Percentiles rank a stretch among this genome's conserved stretches.
These are phyloP conservation scores for Mactra quadrangularis DNA, from an alignment of 1,140 invertebrate species.

Conservation along the genomic window DNA sequence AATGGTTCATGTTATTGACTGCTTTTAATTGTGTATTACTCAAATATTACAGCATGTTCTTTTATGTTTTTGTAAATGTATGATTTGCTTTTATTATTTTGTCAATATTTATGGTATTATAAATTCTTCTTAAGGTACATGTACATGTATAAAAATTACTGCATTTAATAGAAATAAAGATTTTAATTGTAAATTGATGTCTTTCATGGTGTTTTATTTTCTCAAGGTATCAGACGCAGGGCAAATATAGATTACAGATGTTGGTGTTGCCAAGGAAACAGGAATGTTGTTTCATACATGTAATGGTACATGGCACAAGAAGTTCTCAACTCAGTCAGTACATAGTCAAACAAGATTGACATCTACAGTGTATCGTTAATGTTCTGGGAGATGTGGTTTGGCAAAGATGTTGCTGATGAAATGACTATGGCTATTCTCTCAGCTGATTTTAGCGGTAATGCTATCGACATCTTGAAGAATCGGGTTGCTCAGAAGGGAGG, in stretches of 20 bases:
- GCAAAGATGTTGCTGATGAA: slow-evolving; percentile 34
- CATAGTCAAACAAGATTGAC: slow-evolving; percentile 42
- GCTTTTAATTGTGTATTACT: no score
- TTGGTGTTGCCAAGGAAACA: slow-evolving; percentile 43
- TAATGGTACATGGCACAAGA: slow-evolving; percentile 55
- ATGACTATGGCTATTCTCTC: slow-evolving; percentile 11
- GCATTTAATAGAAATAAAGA: no score
- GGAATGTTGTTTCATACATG: not conserved
- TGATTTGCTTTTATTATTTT: no score
- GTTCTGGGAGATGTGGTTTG: slow-evolving; percentile 61
- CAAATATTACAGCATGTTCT: no score
- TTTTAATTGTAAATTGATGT: no score
- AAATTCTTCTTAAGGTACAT: no score
- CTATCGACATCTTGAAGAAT: slow-evolving; percentile 4
- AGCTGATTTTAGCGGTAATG: slow-evolving; percentile 39
- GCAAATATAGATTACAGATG: slow-evolving; percentile 47
- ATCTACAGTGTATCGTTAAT: slow-evolving; percentile 51
- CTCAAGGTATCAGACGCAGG: slow-evolving; percentile 11
- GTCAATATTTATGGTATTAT: no score
- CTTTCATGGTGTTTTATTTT: no score
- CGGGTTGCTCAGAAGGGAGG: not conserved
- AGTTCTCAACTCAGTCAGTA: slow-evolving; percentile 13
- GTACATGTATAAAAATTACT: no score
- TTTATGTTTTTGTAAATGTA: no score
- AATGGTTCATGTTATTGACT: no score